Evolutionary conservation across 2,113 vertebrate species (phyloP).

Genomic region (Coptodon rendalli): DNA sequence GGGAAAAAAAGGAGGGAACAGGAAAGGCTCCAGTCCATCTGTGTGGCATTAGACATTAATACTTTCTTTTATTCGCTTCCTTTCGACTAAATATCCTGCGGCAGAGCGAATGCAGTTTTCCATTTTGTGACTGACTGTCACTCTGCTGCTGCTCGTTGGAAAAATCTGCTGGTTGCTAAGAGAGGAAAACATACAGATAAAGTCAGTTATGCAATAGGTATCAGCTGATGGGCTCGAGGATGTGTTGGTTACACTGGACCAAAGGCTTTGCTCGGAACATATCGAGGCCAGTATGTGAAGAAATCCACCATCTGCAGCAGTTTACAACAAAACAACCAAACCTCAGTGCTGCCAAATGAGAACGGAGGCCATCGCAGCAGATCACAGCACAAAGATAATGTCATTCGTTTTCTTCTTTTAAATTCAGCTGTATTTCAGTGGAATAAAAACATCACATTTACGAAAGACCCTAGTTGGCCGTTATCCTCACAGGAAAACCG

Average conservation of each 20-base stretch:
- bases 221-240: conserved; percentile 12
- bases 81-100: background rate
- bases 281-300: background rate
- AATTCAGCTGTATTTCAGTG: background rate
- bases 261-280: background rate
- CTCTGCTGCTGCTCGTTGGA: background rate
- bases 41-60: background rate
- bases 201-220: conserved; percentile 16
- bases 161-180: conserved; percentile 44
- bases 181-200: conserved; percentile 47
- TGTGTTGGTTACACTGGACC: background rate
- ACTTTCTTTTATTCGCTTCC: background rate
- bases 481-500: background rate
- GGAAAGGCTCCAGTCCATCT: background rate
- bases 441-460: background rate
- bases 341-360: background rate
- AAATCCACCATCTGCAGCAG: background rate
- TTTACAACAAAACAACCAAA: background rate
- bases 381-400: background rate
- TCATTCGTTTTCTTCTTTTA: background rate
- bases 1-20: background rate
- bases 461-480: background rate
- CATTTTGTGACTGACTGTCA: conserved; percentile 1
- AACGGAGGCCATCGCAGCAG: background rate
- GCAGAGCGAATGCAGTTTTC: conserved; percentile 23